phyloP scores from a whole-genome alignment of 2,888 invertebrate genomes.

The Cryptocephalus moraei region DNA sequence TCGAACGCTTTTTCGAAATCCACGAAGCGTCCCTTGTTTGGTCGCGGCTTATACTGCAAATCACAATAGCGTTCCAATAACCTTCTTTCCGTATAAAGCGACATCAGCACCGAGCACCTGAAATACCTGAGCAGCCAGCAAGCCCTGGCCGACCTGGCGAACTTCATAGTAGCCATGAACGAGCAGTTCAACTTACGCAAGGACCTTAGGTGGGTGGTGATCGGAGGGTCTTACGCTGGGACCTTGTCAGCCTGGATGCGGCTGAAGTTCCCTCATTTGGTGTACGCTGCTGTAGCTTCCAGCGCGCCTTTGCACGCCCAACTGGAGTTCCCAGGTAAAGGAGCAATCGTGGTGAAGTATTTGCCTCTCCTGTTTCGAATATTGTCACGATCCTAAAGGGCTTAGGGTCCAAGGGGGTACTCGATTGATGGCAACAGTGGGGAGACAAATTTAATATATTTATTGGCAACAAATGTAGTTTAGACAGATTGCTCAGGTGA shows the following conservation, averaged over 20 bases:
- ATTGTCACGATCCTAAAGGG: too few species aligned
- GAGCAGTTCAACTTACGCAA: slow-evolving; percentile 44
- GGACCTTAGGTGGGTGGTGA: slow-evolving; percentile 70
- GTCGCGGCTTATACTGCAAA: neutral
- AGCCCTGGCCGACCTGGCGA: slow-evolving; percentile 74
- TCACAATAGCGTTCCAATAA: too few species aligned
- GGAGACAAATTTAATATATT: too few species aligned
- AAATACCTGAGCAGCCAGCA: slow-evolving; percentile 65
- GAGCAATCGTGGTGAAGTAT: too few species aligned
- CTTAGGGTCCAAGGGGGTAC: too few species aligned
- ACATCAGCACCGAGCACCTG: slow-evolving; percentile 58
- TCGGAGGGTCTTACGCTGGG: slow-evolving; percentile 90
- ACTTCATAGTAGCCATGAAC: slow-evolving; percentile 66
- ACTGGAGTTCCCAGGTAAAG: slow-evolving; percentile 64
- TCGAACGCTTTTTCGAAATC: too few species aligned
- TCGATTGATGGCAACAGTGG: too few species aligned
- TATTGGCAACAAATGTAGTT: too few species aligned
- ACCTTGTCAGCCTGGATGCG: slow-evolving; percentile 83
- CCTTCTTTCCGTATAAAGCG: slow-evolving; percentile 52
- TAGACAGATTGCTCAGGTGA: too few species aligned
- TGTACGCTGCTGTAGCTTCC: slow-evolving; percentile 73
- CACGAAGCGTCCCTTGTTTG: neutral
- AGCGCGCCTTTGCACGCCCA: slow-evolving; percentile 82
- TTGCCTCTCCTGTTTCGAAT: too few species aligned
- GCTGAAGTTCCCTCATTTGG: slow-evolving; percentile 74